These are phyloP conservation scores for Drosophila serrata DNA, from an alignment of 1,140 invertebrate species.

Conservation along the genomic window DNA sequence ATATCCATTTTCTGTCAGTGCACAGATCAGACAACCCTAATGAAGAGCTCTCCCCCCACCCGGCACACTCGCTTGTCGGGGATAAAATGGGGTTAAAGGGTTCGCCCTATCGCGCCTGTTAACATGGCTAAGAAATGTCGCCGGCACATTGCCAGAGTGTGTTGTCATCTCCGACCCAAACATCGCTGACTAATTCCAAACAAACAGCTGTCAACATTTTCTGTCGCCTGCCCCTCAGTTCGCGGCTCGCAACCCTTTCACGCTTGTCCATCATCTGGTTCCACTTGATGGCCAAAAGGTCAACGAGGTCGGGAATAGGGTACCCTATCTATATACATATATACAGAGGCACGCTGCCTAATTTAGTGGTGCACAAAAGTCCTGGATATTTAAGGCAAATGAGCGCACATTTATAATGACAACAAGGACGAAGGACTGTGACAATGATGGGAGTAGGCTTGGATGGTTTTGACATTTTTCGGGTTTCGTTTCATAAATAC, in stretches of 20 bases:
- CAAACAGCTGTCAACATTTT: conserved; percentile 79
- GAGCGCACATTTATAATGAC: conserved; percentile 82
- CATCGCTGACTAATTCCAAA: conserved; percentile 75
- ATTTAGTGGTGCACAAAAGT: conserved; percentile 77
- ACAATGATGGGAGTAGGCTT: conserved; percentile 32
- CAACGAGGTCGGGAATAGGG: conserved; percentile 48
- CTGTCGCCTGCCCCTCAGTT: conserved; percentile 41
- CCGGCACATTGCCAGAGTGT: conserved; percentile 61
- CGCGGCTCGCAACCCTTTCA: conserved; percentile 66
- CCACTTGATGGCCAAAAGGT: conserved; percentile 80
- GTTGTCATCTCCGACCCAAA: conserved; percentile 73
- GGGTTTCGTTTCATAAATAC: conserved; percentile 21
- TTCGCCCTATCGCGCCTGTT: conserved; percentile 65
- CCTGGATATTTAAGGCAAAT: conserved; percentile 79
- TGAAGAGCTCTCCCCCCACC: conserved; percentile 56
- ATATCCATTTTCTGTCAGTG: conserved; percentile 3
- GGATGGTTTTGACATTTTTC: conserved; percentile 39
- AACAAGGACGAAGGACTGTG: conserved; percentile 60
- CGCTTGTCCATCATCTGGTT: conserved; percentile 62
- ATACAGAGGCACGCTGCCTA: conserved; percentile 45
- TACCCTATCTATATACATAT: neutral
- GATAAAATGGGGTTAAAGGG: conserved; percentile 50
- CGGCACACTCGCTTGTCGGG: conserved; percentile 8
- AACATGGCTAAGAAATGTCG: conserved; percentile 70
- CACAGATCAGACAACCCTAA: conserved; percentile 41